Conservation (phyloP, 2,797 vertebrate genomes). For the Bufotes viridis region DNA sequence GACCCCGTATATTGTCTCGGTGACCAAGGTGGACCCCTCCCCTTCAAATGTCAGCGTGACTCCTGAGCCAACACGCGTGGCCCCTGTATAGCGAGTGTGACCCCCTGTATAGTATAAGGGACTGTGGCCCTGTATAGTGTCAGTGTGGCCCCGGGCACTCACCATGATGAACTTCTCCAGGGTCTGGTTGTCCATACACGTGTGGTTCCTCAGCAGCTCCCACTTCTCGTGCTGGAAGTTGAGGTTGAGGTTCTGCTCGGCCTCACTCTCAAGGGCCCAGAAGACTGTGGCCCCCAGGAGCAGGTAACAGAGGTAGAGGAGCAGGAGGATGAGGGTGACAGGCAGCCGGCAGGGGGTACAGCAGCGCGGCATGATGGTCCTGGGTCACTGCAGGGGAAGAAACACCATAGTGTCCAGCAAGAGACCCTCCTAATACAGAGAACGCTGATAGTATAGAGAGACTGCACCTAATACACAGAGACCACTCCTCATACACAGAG, state of each 20-base stretch:
- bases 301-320: conserved; percentile 80
- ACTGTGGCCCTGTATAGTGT: not conserved
- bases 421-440: not conserved
- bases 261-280: conserved; percentile 82
- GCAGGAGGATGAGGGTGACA: conserved; percentile 68
- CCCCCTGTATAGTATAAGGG: not conserved
- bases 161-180: conserved; percentile 86
- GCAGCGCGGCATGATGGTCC: not conserved
- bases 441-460: not conserved
- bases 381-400: not conserved
- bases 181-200: conserved; percentile 77
- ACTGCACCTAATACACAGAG: not conserved
- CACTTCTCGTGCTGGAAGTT: conserved; percentile 79
- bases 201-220: conserved; percentile 81
- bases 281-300: conserved; percentile 80
- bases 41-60: too few species aligned
- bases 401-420: not conserved
- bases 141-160: conserved; percentile 17
- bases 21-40: too few species aligned
- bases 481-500: not conserved
- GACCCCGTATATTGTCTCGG: too few species aligned
- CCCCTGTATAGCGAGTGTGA: not conserved
- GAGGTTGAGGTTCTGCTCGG: conserved; percentile 72
- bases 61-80: too few species aligned
- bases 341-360: conserved; percentile 3